phyloP scores from a whole-genome alignment of 2,113 vertebrate species.

The Gadus macrocephalus region DNA sequence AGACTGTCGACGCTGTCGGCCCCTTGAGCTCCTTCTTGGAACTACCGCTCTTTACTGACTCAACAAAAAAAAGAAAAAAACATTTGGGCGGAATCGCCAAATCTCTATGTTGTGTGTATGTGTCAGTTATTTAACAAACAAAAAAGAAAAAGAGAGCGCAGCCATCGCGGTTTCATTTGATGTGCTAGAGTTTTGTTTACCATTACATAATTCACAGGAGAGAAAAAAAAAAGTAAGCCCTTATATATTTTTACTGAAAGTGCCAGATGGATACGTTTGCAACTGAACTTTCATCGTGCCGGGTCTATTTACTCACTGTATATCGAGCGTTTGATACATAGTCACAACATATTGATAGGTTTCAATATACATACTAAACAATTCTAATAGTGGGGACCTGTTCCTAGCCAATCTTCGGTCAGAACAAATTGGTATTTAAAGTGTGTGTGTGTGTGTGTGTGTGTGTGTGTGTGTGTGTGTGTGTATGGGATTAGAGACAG shows the following conservation, averaged over 20 bases:
- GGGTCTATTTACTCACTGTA: constrained; percentile 54
- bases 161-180: constrained; percentile 44
- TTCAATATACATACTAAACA: constrained; percentile 53
- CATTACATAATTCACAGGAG: constrained; percentile 45
- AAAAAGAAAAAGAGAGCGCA: constrained; percentile 28
- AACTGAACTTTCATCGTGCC: constrained; percentile 44
- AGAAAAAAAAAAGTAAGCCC: constrained; percentile 25
- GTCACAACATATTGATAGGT: constrained; percentile 56
- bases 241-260: constrained; percentile 60
- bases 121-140: constrained; percentile 45
- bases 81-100: constrained; percentile 44
- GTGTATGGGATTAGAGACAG: background rate
- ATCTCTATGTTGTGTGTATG: constrained; percentile 62
- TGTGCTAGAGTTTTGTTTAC: constrained; percentile 49
- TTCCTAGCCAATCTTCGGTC: constrained; percentile 30
- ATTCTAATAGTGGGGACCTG: constrained; percentile 24
- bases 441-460: background rate
- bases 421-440: constrained; percentile 3
- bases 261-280: constrained; percentile 53
- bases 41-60: constrained; percentile 34
- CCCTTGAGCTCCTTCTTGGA: constrained; percentile 42
- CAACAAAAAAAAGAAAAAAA: constrained; percentile 8
- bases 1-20: constrained; percentile 25
- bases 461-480: background rate
- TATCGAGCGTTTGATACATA: constrained; percentile 55